These are phyloP conservation scores for Chrysomela aeneicollis DNA, from an alignment of 2,888 invertebrate genomes.

Conservation along the genomic window DNA sequence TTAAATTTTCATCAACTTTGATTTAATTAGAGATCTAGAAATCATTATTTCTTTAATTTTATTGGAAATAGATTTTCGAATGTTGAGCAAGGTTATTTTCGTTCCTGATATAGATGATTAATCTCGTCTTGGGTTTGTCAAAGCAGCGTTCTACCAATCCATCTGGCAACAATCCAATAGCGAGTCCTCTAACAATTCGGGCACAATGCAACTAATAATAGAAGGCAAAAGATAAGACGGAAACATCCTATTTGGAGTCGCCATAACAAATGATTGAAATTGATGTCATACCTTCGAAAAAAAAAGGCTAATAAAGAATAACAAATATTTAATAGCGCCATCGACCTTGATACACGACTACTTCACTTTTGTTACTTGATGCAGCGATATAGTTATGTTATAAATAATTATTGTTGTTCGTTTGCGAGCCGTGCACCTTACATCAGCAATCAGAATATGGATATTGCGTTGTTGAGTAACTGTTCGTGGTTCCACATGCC, in stretches of 20 bases:
- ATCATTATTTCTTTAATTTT: too few relatives aligned
- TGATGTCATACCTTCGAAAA: conserved; percentile 3
- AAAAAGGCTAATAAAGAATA: conserved; percentile 5
- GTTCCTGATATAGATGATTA: background rate
- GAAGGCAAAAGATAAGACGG: conserved; percentile 7
- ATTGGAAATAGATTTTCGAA: too few relatives aligned
- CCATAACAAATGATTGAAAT: background rate
- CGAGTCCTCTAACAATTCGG: background rate
- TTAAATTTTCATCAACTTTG: too few relatives aligned
- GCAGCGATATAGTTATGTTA: conserved; percentile 17
- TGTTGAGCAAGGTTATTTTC: background rate
- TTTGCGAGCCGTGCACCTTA: background rate
- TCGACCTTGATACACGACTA: conserved; percentile 14
- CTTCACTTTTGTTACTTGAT: conserved; percentile 17
- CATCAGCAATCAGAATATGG: background rate
- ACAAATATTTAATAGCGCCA: conserved; percentile 16
- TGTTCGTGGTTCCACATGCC: conserved; percentile 20
- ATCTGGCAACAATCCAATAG: background rate
- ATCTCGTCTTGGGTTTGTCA: background rate
- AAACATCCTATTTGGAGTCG: background rate
- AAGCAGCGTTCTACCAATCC: background rate
- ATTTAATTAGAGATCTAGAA: too few relatives aligned
- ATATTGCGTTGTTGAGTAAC: conserved; percentile 3
- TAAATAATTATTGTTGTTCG: conserved; percentile 12
- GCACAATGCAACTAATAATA: conserved; percentile 5